A percentile compares a stretch with the other conserved stretches of the same genome.
Evolutionary conservation across 1,140 invertebrate species (phyloP).

Genomic region (Wasmannia auropunctata): DNA sequence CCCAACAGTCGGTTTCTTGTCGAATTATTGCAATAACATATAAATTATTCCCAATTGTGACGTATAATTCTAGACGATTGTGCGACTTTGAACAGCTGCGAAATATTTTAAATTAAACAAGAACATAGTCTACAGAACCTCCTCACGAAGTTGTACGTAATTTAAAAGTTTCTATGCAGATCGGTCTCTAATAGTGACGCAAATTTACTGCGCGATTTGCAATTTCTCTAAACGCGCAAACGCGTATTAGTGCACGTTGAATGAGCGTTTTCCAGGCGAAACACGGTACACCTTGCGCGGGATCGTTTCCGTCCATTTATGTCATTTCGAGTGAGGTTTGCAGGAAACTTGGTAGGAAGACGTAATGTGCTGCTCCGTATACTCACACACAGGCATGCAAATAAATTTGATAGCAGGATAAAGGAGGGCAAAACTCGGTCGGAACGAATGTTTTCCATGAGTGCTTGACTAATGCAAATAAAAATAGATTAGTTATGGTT

Average conservation of each 20-base stretch:
- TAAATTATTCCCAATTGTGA: not conserved
- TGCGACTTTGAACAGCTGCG: not conserved
- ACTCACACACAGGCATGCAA: constrained; percentile 21
- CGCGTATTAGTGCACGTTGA: constrained; percentile 48
- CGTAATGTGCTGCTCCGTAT: constrained; percentile 23
- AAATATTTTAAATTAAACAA: constrained; percentile 13
- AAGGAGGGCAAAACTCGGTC: constrained; percentile 27
- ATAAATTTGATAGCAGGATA: constrained; percentile 43
- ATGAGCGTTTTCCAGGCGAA: constrained; percentile 58
- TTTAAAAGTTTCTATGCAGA: constrained; percentile 14
- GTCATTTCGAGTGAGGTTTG: constrained; percentile 55
- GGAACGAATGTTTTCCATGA: constrained; percentile 2
- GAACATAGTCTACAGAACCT: not conserved
- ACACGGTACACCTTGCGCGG: constrained; percentile 30
- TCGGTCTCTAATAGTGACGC: not conserved
- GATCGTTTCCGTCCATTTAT: constrained; percentile 58
- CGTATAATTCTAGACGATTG: not conserved
- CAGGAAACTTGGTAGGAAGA: constrained; percentile 52
- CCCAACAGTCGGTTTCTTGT: not conserved
- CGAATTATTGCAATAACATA: not conserved
- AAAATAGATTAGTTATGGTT: constrained; percentile 2
- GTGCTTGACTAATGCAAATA: constrained; percentile 26
- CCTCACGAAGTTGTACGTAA: not conserved
- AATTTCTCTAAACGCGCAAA: constrained; percentile 58
- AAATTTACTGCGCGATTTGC: constrained; percentile 43